Evolutionary conservation across 2,113 vertebrate species (phyloP).

Genomic region (Nothocercus julius): DNA sequence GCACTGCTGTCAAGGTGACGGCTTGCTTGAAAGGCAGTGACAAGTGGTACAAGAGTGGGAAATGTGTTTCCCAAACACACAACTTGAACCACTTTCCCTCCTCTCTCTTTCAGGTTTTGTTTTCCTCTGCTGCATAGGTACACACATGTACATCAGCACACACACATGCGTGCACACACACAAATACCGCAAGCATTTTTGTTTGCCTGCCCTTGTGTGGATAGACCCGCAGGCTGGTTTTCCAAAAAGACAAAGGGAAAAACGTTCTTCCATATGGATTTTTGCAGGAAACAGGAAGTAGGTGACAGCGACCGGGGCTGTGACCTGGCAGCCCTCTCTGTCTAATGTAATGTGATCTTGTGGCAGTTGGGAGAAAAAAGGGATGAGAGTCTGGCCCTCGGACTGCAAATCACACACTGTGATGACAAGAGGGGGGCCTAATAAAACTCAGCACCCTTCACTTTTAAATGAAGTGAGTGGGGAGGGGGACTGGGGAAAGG

Average conservation of each 20-base stretch:
- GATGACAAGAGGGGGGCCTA: slow-evolving; percentile 71
- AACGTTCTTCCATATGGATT: slow-evolving; percentile 5
- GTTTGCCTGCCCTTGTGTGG: background rate
- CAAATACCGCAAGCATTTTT: background rate
- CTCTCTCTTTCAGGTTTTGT: background rate
- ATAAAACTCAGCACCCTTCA: slow-evolving; percentile 64
- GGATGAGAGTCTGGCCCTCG: slow-evolving; percentile 57
- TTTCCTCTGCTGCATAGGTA: background rate
- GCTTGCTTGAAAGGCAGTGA: slow-evolving; percentile 36
- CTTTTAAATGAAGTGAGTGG: slow-evolving; percentile 44
- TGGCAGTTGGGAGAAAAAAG: background rate
- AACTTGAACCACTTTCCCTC: background rate
- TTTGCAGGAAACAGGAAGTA: slow-evolving; percentile 63
- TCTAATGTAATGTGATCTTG: slow-evolving; percentile 55
- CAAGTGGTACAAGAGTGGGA: slow-evolving; percentile 49
- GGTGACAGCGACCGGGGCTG: slow-evolving; percentile 38
- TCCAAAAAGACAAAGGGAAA: background rate
- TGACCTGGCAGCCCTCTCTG: slow-evolving; percentile 61
- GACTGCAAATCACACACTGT: slow-evolving; percentile 71
- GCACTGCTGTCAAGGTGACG: background rate
- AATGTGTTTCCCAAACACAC: slow-evolving; percentile 67
- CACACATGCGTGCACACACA: background rate
- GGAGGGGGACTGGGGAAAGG: slow-evolving; percentile 32
- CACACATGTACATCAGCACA: accelerated
- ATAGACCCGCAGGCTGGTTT: background rate